Evolutionary conservation across 1,140 invertebrate species (phyloP), one percentile per base, ranked within the genome.

Genomic region (Drosophila rufa): DNA sequence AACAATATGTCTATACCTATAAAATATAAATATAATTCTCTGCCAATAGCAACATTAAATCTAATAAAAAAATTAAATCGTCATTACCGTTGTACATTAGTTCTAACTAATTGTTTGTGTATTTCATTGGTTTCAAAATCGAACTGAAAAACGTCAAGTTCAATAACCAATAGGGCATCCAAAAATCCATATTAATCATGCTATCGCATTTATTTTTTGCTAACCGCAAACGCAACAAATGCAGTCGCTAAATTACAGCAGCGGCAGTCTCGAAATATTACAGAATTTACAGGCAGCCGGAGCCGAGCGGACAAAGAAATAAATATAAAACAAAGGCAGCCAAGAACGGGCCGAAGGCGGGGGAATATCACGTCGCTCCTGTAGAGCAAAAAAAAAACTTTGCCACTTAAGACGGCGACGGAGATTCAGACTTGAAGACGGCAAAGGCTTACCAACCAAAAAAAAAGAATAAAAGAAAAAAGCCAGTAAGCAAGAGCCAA

Each of bases 151-250:
- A 12, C 9, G 3, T 11, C 33, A 33, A 33, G 33, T 12, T 12
- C 0, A 4, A 7, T 2, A 3, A 19, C 12, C 8, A 5, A 14
- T 1, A 67, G 69, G 8, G 77, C 61, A 62, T 62, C 12, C 9
- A 3, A n/a, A 27, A 15, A 25, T 45, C 71, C 36, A 9, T 19
- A 47, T 46, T n/a, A n/a, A 12, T 45, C 22, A 15, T 27, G 2
- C 1, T 6, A 40, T 80, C 58, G n/a, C 19, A 9, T 40, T 47
- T 45, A 58, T 66, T 65, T 43, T 43, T 61, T 69, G 43, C 67
- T 47, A 87, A 87, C 84, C 80, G 73, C 82, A 80, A 79, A 79
- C 73, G 77, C 84, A 86, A 70, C 84, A 87, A 87, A 87, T 87
- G 84, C 71, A 86, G 60, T 76, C 68, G 77, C 80, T 69, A 89